A percentile compares a stretch with the other conserved stretches of the same genome.
These are phyloP conservation scores for Numenius arquata DNA, from an alignment of 2,113 vertebrate genomes.

Conservation along the genomic window DNA sequence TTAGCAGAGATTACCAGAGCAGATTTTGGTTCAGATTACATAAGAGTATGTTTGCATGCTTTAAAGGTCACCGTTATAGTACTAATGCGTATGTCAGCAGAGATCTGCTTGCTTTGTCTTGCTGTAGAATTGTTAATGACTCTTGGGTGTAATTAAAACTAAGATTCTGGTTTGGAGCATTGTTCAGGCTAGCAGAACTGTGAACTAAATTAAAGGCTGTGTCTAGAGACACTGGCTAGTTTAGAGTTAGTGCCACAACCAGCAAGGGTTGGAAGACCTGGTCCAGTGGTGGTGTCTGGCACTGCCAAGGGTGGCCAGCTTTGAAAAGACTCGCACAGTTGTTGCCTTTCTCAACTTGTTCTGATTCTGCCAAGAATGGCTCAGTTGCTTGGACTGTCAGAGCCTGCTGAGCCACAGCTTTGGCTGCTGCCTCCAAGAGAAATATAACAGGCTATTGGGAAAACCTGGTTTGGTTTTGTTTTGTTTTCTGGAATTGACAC, in stretches of 20 bases:
- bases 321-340: not conserved
- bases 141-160: not conserved
- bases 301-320: not conserved
- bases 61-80: not conserved
- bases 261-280: not conserved
- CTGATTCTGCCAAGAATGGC: not conserved
- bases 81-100: not conserved
- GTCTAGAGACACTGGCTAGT: not conserved
- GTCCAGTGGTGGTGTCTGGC: not conserved
- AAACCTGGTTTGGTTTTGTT: not conserved
- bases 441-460: not conserved
- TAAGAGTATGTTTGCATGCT: not conserved
- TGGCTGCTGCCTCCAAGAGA: not conserved
- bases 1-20: not conserved
- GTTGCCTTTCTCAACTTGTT: not conserved
- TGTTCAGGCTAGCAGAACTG: not conserved
- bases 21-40: not conserved
- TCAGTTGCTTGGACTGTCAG: not conserved
- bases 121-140: not conserved
- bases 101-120: not conserved
- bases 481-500: not conserved
- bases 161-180: not conserved
- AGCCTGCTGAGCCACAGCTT: not conserved
- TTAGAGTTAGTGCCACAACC: not conserved
- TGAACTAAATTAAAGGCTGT: not conserved